Evolutionary conservation across 2,113 vertebrate genomes (phyloP).

Genomic region (Hymenochirus boettgeri): DNA sequence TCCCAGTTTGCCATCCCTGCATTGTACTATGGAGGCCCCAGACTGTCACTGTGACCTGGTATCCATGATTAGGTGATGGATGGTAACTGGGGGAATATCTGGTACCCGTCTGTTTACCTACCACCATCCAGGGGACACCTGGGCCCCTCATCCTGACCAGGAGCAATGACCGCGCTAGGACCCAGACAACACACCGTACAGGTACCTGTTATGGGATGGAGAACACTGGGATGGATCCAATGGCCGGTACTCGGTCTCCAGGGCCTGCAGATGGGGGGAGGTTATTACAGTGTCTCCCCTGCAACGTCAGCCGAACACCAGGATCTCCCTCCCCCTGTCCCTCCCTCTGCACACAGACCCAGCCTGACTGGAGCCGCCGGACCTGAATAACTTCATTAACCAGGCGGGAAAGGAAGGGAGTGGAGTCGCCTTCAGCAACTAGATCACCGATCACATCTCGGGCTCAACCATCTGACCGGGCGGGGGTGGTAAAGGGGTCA

Average conservation of each 20-base stretch:
- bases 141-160: not conserved
- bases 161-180: not conserved
- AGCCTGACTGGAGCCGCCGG: not conserved
- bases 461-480: too few relatives aligned
- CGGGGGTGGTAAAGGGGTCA: too few relatives aligned
- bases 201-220: conserved; percentile 5
- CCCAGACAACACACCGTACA: not conserved
- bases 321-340: conserved; percentile 17
- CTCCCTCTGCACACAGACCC: not conserved
- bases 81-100: too few relatives aligned
- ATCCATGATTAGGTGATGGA: too few relatives aligned
- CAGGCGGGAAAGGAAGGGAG: not conserved
- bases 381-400: not conserved
- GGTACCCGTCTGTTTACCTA: too few relatives aligned
- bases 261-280: conserved; percentile 10
- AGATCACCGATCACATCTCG: too few relatives aligned
- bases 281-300: not conserved
- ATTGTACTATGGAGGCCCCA: not conserved
- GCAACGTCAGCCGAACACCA: conserved; percentile 18
- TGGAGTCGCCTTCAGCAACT: too few relatives aligned
- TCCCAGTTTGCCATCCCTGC: not conserved
- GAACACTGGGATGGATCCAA: not conserved
- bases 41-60: too few relatives aligned
- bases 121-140: not conserved
- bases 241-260: not conserved